A percentile compares a stretch with the other conserved stretches of the same genome.
phyloP scores from a whole-genome alignment of 2,888 invertebrate species.

The Eupithecia centaureata region DNA sequence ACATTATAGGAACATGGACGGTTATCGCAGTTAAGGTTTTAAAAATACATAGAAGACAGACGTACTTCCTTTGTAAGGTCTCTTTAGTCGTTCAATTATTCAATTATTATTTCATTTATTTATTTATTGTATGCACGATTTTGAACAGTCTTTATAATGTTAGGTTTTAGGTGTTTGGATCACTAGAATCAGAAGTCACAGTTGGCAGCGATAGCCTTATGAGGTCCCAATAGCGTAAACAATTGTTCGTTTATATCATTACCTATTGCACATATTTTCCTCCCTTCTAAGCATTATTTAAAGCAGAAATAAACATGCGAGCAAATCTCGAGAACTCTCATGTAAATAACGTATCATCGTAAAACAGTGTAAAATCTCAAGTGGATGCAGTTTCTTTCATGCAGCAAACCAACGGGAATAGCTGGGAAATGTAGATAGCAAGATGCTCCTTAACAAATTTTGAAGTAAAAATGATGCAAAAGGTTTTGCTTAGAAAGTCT shows the following conservation, averaged over 20 bases:
- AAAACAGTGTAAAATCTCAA: slow-evolving; percentile 57
- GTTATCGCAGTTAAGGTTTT: too few species aligned
- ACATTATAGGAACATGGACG: too few species aligned
- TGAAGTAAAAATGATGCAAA: slow-evolving; percentile 30
- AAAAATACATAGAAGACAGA: too few species aligned
- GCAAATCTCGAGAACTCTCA: slow-evolving; percentile 46
- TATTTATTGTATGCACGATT: too few species aligned
- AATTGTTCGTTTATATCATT: neutral
- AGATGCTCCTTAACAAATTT: slow-evolving; percentile 34
- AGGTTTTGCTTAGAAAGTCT: neutral
- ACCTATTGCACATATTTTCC: neutral
- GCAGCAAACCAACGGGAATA: slow-evolving; percentile 45
- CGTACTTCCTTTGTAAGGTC: too few species aligned
- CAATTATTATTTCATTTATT: too few species aligned
- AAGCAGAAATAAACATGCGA: slow-evolving; percentile 31
- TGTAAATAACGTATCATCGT: slow-evolving; percentile 54
- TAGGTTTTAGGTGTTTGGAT: too few species aligned
- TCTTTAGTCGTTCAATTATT: too few species aligned
- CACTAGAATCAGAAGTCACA: neutral
- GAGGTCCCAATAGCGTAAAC: too few species aligned
- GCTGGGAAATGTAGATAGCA: slow-evolving; percentile 48
- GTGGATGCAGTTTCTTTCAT: slow-evolving; percentile 58
- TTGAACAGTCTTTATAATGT: neutral
- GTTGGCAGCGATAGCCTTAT: too few species aligned
- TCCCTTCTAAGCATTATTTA: slow-evolving; percentile 1